Base-by-base conservation (phyloP, 1,140 invertebrate genomes). In the Eupristina koningsbergeri region DNA sequence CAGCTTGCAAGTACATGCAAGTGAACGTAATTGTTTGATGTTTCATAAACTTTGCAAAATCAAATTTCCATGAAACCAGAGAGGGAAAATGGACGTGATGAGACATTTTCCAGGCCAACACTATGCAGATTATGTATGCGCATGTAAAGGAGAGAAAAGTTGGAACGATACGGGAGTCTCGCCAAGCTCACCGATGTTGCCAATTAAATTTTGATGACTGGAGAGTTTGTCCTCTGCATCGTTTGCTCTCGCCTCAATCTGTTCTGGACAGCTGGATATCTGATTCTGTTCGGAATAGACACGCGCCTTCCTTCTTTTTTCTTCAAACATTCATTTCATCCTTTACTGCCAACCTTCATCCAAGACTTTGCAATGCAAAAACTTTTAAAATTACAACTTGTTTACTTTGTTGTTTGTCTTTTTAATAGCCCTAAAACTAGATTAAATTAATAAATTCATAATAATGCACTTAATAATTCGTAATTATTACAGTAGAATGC, bases 121-220 rank as follows among this genome's bases (percentile, higher is more conserved):
- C 53, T 83, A 77, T 83, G 47, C 47, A 75, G 73, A 67, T 29
- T 41, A n/a, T 75, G 26, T 58, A 31, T 76, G 45, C 15, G 50
- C 31, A 39, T 58, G 45, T 50, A 39, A 26, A 50, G 31, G 41
- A 39, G 47, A 58, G 29, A 71, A 36, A 29, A 11, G 9, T n/a
- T 22, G 0, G 29, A 19, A 8, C 29, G 58, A 58, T 71, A 36
- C 8, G 74, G 45, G 61, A 53, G 11, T 9, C 15, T 36, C 45
- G 50, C 45, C 41, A 31, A 58, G 31, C 74, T 34, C 22, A 34
- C 64, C 81, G 73, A 83, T 83, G 64, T 78, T 78, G 61, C 64
- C 81, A 83, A 83, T 83, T 83, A 83, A 83, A 47, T 83, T 78
- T 83, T 83, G 75, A 78, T 78, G 39, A 64, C 75, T 61, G 7